These are phyloP conservation scores for Tauraco erythrolophus DNA, from an alignment of 2,113 vertebrate species.

Conservation along the genomic window DNA sequence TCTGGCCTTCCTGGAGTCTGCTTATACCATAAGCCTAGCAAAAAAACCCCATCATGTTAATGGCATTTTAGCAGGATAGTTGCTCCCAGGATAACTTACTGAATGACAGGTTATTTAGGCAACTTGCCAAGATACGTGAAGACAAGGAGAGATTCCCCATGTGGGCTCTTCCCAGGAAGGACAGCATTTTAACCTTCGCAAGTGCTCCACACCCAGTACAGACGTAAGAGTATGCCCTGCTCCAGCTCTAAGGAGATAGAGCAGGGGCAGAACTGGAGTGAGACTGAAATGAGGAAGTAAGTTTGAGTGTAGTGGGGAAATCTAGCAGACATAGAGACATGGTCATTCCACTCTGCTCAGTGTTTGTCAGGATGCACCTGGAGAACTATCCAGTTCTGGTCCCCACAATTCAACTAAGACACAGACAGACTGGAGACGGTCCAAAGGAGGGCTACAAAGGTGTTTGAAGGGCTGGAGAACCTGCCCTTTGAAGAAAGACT, in stretches of 20 bases:
- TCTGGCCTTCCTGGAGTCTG: not conserved
- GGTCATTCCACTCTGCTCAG: not conserved
- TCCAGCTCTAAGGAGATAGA: not conserved
- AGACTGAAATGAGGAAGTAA: not conserved
- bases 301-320: not conserved
- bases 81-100: not conserved
- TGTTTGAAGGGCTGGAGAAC: not conserved
- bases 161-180: not conserved
- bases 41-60: accelerated
- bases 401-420: not conserved
- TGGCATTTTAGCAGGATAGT: not conserved
- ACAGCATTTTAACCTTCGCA: not conserved
- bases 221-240: not conserved
- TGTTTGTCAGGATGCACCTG: not conserved
- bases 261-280: not conserved
- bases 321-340: not conserved
- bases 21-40: not conserved
- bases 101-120: not conserved
- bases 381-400: not conserved
- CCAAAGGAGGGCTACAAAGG: not conserved
- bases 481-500: not conserved
- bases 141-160: not conserved
- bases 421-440: not conserved
- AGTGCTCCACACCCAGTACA: not conserved
- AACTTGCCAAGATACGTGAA: not conserved